Percentiles rank a stretch among this genome's conserved stretches.
Conservation (phyloP, 1,140 invertebrate genomes). For the Calephelis nemesis region DNA sequence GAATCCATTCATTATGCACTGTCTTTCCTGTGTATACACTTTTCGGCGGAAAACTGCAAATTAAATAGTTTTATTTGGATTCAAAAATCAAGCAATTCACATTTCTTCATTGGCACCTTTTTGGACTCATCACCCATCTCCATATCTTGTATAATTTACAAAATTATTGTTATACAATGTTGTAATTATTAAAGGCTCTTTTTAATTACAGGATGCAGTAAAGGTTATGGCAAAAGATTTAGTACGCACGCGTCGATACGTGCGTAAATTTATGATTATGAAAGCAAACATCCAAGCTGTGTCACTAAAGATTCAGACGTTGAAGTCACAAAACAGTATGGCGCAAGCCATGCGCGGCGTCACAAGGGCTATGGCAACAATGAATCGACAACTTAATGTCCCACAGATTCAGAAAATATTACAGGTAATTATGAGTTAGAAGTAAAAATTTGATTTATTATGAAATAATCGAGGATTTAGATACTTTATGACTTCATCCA, state of each 20-base stretch:
- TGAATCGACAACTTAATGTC: constrained; percentile 98
- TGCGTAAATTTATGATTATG: constrained; percentile 99
- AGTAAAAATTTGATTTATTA: too few relatives aligned
- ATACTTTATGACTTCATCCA: too few relatives aligned
- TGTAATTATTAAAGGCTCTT: not conserved
- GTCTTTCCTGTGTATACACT: too few relatives aligned
- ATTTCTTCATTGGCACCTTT: too few relatives aligned
- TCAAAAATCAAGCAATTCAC: too few relatives aligned
- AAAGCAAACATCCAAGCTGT: constrained; percentile 99
- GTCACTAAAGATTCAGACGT: constrained; percentile 98
- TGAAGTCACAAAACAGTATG: constrained; percentile 99
- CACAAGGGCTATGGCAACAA: constrained; percentile 98
- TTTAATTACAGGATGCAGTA: constrained; percentile 92
- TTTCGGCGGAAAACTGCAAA: too few relatives aligned
- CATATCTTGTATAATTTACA: too few relatives aligned
- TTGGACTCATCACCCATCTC: too few relatives aligned
- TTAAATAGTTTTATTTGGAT: too few relatives aligned
- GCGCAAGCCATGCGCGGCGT: constrained; percentile 99
- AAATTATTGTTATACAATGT: not conserved
- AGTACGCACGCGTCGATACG: constrained; percentile 96
- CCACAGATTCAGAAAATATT: constrained; percentile 99
- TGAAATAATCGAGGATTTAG: too few relatives aligned
- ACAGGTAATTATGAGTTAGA: constrained; percentile 82
- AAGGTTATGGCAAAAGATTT: constrained; percentile 99
- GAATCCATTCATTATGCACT: too few relatives aligned